These are phyloP conservation scores for Timandra comae DNA, from an alignment of 2,888 invertebrate species.

Conservation along the genomic window DNA sequence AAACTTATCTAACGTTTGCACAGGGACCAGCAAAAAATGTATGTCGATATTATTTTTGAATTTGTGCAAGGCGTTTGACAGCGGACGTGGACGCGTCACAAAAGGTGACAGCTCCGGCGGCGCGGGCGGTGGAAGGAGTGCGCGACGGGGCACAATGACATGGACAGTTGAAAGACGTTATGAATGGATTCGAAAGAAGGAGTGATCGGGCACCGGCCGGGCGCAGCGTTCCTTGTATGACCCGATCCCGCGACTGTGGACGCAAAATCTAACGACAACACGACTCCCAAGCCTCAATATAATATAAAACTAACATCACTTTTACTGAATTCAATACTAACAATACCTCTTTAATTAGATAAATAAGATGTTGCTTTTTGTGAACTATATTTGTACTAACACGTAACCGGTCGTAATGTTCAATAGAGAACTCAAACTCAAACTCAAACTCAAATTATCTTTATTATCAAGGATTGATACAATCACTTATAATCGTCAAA, in stretches of 20 bases:
- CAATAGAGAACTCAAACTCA: too few relatives aligned
- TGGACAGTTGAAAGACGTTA: constrained; percentile 66
- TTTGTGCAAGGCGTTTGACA: constrained; percentile 76
- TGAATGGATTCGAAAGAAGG: constrained; percentile 68
- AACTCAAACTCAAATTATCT: too few relatives aligned
- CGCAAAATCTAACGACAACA: too few relatives aligned
- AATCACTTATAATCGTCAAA: too few relatives aligned
- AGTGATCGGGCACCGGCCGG: too few relatives aligned
- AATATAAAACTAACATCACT: too few relatives aligned
- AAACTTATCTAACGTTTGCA: constrained; percentile 70
- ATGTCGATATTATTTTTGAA: constrained; percentile 71
- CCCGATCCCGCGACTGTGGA: too few relatives aligned
- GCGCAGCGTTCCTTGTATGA: too few relatives aligned
- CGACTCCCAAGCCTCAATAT: too few relatives aligned
- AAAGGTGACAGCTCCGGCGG: constrained; percentile 62
- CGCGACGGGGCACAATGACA: constrained; percentile 49
- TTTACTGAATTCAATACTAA: too few relatives aligned
- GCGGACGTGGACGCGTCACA: constrained; percentile 60
- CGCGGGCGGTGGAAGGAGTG: constrained; percentile 54
- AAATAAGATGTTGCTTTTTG: background rate
- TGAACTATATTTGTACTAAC: constrained; percentile 9
- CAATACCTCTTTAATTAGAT: too few relatives aligned
- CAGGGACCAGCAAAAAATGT: constrained; percentile 61
- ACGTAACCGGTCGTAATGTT: constrained; percentile 47
- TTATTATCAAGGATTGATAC: too few relatives aligned